Conservation (phyloP, 1,140 invertebrate species). For the Anthonomus grandis region DNA sequence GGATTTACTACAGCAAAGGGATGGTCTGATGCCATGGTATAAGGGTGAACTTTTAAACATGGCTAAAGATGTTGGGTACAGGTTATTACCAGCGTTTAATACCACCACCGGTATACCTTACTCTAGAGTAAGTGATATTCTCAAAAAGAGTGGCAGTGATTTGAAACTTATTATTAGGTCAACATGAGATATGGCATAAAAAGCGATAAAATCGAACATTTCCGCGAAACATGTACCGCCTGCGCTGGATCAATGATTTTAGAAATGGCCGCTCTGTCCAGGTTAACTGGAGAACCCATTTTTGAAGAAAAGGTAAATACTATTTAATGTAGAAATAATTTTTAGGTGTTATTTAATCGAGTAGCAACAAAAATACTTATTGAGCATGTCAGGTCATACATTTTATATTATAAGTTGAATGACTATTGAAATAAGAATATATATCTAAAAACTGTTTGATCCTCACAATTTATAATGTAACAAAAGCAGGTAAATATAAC, state of each 20-base stretch:
- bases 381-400: no score
- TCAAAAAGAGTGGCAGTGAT: constrained; percentile 1
- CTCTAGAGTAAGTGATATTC: constrained; percentile 68
- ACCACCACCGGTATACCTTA: constrained; percentile 97
- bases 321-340: background rate
- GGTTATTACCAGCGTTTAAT: constrained; percentile 94
- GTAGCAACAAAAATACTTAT: no score
- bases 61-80: constrained; percentile 89
- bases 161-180: constrained; percentile 59
- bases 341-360: no score
- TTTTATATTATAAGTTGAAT: no score
- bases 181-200: constrained; percentile 89
- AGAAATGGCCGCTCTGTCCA: constrained; percentile 93
- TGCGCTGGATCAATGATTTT: constrained; percentile 98
- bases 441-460: no score
- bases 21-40: constrained; percentile 85
- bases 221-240: constrained; percentile 91
- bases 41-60: constrained; percentile 82
- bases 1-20: constrained; percentile 72
- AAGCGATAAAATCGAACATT: constrained; percentile 67
- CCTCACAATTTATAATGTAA: no score
- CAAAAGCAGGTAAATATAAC: no score
- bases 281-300: constrained; percentile 86
- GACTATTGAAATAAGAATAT: no score
- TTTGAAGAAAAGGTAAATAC: constrained; percentile 78